Base-by-base conservation (phyloP, 1,140 invertebrate genomes). In the Coptotermes formosanus region DNA sequence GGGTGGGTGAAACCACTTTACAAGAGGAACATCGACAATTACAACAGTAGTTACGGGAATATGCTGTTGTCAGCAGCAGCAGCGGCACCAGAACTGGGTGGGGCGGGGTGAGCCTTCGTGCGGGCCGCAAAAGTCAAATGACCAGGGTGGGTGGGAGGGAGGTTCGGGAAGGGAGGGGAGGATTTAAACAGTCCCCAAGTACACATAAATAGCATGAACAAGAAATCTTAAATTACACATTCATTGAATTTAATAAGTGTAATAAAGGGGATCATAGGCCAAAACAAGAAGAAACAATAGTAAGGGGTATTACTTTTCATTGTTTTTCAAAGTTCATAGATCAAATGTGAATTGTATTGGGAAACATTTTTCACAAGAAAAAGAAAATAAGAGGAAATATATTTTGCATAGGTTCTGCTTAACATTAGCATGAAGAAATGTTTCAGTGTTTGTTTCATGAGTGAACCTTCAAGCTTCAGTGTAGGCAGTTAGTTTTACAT, bases 1-100 rank as follows among this genome's bases (percentile, higher is more conserved):
- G 91, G 92, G 91, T 92, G 92, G 92, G 91, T 92, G 92, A 92
- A 92, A 92, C 92, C 92, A 92, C 91, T 87, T 82, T 30, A 75
- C 64, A 75, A 75, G 64, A 75, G 64, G 64, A 75, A 75, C 25
- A 75, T 75, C 64, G n/a, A 23, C 59, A 64, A 75, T 25, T 75
- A 30, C 64, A 52, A 86, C 85, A 43, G 44, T 81, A 86, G 43
- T 25, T 64, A 86, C 25, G 85, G 59, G 85, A 45, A 85, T 55
- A 81, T 75, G 81, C 55, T 84, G 82, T 83, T 69, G 85, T 81
- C 43, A 82, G 81, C 38, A 14, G 85, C 43, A n/a, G 44, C 59
- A 52, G 30, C 59, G 14, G 83, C 38, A 38, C 38, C 84, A 25
- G 82, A 64, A 30, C 83, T 44, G 84, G 82, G 85, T 38, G 84